Evolutionary conservation across 1,140 invertebrate species (phyloP).

Genomic region (Paraescarpia echinospica): DNA sequence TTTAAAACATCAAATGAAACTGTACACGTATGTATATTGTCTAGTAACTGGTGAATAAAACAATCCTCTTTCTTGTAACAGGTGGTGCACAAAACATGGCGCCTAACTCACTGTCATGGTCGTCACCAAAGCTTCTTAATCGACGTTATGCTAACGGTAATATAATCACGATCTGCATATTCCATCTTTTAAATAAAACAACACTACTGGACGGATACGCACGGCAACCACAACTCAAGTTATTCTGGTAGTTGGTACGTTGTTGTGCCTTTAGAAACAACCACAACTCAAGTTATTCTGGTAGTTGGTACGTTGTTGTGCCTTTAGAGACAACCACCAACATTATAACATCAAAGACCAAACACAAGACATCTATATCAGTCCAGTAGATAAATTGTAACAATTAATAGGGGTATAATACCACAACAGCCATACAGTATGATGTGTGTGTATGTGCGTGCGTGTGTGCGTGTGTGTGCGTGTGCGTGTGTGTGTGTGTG

Average conservation of each 20-base stretch:
- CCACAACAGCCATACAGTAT: neutral
- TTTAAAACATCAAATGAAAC: neutral
- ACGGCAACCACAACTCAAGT: neutral
- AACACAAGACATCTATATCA: neutral
- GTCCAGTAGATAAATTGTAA: neutral
- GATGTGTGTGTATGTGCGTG: neutral
- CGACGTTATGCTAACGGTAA: neutral
- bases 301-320: neutral
- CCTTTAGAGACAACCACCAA: neutral
- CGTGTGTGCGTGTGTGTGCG: neutral
- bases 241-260: neutral
- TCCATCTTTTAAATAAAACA: neutral
- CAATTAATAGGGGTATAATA: neutral
- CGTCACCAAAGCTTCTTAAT: neutral
- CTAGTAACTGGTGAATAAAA: neutral
- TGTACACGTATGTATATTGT: neutral
- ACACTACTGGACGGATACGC: neutral
- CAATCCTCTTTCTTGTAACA: neutral
- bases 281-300: neutral
- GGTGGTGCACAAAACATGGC: neutral
- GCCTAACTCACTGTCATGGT: neutral
- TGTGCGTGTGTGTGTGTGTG: neutral
- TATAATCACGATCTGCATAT: neutral
- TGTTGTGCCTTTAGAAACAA: neutral
- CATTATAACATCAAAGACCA: neutral